Conservation (phyloP, 2,113 vertebrate genomes). For the Emydura subglobosa region DNA sequence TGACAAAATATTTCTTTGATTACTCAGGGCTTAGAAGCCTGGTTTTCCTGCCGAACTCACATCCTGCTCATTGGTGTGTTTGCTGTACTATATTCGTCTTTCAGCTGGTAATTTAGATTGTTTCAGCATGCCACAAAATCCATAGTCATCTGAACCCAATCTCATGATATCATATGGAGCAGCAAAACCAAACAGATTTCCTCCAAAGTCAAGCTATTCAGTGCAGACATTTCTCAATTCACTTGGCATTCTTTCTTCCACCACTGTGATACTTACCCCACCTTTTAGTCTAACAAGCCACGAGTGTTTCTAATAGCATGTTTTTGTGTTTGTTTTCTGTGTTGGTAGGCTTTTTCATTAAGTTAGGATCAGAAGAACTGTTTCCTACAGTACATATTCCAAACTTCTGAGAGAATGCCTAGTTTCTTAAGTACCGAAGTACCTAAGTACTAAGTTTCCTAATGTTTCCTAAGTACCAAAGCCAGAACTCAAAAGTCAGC, state of each 20-base stretch:
- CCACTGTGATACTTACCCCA: constrained; percentile 31
- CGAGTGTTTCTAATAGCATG: constrained; percentile 40
- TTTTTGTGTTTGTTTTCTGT: constrained; percentile 32
- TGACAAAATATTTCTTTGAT: not conserved
- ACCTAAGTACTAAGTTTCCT: no score
- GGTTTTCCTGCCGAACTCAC: not conserved
- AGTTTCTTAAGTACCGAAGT: not conserved
- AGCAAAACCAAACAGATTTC: constrained; percentile 22
- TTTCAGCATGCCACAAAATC: constrained; percentile 5
- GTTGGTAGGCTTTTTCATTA: constrained; percentile 59
- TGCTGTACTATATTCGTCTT: not conserved
- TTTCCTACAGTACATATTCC: constrained; percentile 50
- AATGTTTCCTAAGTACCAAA: constrained; percentile 39
- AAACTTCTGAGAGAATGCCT: not conserved
- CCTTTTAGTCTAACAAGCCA: constrained; percentile 49
- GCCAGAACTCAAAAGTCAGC: constrained; percentile 41
- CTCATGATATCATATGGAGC: not conserved
- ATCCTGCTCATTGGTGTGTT: not conserved
- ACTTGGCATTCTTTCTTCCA: constrained; percentile 39
- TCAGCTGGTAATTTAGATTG: not conserved
- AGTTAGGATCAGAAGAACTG: constrained; percentile 53
- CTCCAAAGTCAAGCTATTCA: constrained; percentile 16
- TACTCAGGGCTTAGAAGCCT: no score
- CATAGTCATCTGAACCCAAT: not conserved
- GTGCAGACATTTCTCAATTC: constrained; percentile 41